Conservation (phyloP, 2,113 vertebrate species). For the Dolichallabes microphthalmus region DNA sequence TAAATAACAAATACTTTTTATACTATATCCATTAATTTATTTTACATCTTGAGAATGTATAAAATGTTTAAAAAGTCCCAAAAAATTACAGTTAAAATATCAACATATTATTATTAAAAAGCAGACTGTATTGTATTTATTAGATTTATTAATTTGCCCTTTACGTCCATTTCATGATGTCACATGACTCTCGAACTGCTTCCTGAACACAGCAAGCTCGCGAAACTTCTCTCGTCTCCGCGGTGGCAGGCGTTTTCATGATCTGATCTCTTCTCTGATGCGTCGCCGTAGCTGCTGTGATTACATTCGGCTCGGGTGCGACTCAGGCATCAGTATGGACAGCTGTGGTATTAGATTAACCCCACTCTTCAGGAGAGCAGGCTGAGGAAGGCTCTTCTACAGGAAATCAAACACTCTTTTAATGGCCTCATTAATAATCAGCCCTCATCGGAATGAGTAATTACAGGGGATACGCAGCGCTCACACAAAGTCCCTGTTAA, state of each 20-base stretch:
- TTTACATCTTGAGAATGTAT: too few species aligned
- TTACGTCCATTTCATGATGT: neutral
- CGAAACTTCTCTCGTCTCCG: neutral
- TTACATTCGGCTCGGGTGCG: neutral
- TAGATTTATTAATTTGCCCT: neutral
- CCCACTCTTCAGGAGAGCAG: conserved; percentile 12
- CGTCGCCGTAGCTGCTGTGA: neutral
- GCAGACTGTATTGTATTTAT: neutral
- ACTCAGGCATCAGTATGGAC: conserved; percentile 3
- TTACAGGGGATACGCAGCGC: conserved; percentile 61
- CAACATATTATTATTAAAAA: neutral
- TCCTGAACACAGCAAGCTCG: neutral
- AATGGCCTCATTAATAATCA: conserved; percentile 77
- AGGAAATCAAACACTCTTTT: conserved; percentile 64
- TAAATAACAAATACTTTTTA: neutral
- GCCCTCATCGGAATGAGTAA: conserved; percentile 69
- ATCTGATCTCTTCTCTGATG: neutral
- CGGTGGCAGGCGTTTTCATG: too few species aligned
- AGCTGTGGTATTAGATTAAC: conserved; percentile 42
- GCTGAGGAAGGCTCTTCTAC: conserved; percentile 53
- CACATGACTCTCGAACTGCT: neutral
- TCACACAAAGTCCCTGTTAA: conserved; percentile 65
- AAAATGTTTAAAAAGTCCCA: too few species aligned
- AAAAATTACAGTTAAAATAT: neutral
- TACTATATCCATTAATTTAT: neutral